Conservation (phyloP, 2,797 vertebrate species). For the Chaetodon trifasciatus region DNA sequence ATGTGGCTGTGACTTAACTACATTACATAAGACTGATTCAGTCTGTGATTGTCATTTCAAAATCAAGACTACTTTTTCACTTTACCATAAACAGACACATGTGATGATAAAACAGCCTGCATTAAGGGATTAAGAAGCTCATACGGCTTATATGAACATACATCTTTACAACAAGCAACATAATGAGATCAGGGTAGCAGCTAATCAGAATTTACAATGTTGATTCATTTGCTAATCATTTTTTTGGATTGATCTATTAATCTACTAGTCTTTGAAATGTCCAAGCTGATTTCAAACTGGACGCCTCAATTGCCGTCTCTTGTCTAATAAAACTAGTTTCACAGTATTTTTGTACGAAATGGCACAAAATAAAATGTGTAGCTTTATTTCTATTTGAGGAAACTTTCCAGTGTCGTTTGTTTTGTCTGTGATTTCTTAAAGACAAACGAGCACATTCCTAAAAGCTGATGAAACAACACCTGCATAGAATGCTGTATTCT, state of each 20-base stretch:
- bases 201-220: neutral
- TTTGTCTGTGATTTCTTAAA: neutral
- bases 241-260: neutral
- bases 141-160: neutral
- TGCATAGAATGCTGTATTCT: neutral
- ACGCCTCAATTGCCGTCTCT: neutral
- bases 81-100: neutral
- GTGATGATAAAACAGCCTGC: neutral
- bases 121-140: neutral
- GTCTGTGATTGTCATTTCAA: neutral
- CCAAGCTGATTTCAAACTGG: neutral
- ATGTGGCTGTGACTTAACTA: slow-evolving; percentile 39
- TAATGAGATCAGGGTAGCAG: neutral
- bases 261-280: neutral
- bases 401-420: neutral
- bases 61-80: neutral
- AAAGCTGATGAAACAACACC: neutral
- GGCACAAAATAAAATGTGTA: neutral
- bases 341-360: neutral
- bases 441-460: neutral
- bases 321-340: neutral
- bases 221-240: neutral
- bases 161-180: neutral
- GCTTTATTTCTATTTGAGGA: neutral
- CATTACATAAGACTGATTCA: slow-evolving; percentile 50